Evolutionary conservation across 1,140 invertebrate species (phyloP), one percentile per base, ranked within the genome.

Genomic region (Penaeus vannamei): DNA sequence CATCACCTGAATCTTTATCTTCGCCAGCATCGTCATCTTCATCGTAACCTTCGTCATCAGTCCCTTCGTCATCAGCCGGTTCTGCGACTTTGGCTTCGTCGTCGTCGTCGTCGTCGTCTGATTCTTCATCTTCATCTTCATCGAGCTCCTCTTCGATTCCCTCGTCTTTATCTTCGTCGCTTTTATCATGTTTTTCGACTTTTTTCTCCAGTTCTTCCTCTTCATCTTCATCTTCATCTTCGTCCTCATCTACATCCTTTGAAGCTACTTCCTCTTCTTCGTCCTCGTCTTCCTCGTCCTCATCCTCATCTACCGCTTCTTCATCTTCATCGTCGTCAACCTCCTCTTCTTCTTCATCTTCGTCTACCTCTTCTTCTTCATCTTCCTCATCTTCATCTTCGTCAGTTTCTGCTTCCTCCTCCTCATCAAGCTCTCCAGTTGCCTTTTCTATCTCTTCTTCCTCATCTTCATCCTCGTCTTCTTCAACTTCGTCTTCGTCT

Each of bases 171-270:
- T 76, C 72, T 29, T 76, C 72, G 20, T 76, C 72, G 32, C 17
- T 36, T 76, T 76, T 53, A 53, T 53, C 53, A 53, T 53, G 53
- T 53, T 53, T 36, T 22, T 76, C 69, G n/a, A 76, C 72, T 14
- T 23, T 36, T 76, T 76, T 22, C n/a, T 84, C 26, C 10, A 64
- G 7, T 7, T 84, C 61, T 29, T 42, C 84, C 8, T 66, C 84
- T 77, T 85, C 84, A 5, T 85, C 84, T 1, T 85, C 84, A n/a
- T 23, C 66, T 76, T 46, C 32, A 26, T 46, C n/a, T 12, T 85
- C 83, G 53, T n/a, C 66, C 26, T 59, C 84, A 7, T 85, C 83
- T 23, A 20, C 83, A 32, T 72, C 64, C 22, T 20, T 64, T n/a
- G 14, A 60, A 22, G 22, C 84, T 59, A 8, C 42, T 53, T 82